These are phyloP conservation scores for Phoxinus phoxinus DNA, from an alignment of 2,113 vertebrate species.

Conservation along the genomic window DNA sequence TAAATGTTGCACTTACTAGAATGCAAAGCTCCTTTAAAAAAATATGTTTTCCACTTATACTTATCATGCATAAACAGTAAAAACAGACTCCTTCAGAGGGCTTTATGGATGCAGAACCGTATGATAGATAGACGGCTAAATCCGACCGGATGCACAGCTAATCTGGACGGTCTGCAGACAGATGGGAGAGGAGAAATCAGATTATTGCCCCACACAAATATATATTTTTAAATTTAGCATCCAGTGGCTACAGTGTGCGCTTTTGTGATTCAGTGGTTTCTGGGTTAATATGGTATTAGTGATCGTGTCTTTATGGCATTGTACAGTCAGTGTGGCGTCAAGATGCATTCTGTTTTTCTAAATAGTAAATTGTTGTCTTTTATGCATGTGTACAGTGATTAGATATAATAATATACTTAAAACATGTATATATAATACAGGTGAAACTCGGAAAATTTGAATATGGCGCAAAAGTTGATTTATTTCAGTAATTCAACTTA, in stretches of 20 bases:
- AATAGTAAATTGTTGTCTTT: neutral
- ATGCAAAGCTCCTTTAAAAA: conserved; percentile 1
- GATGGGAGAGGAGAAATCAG: conserved; percentile 21
- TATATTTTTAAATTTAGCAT: conserved; percentile 1
- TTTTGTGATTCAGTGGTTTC: conserved; percentile 45
- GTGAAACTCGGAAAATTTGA: too few species aligned
- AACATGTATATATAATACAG: too few species aligned
- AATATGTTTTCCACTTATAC: neutral
- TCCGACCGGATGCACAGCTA: neutral
- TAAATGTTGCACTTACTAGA: neutral
- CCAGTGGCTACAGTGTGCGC: neutral
- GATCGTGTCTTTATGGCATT: neutral
- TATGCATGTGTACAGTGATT: neutral
- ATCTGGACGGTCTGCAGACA: neutral
- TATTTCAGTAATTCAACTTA: too few species aligned
- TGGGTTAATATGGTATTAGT: conserved; percentile 73
- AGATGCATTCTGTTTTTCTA: neutral
- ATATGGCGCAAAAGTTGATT: too few species aligned
- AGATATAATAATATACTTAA: neutral
- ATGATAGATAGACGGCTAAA: neutral
- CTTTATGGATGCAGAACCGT: neutral
- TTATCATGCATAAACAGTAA: neutral
- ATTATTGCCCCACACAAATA: conserved; percentile 14
- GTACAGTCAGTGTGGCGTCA: neutral
- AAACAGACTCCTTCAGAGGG: neutral